phyloP scores from a whole-genome alignment of 2,797 vertebrate species.

The Dryobates pubescens region DNA sequence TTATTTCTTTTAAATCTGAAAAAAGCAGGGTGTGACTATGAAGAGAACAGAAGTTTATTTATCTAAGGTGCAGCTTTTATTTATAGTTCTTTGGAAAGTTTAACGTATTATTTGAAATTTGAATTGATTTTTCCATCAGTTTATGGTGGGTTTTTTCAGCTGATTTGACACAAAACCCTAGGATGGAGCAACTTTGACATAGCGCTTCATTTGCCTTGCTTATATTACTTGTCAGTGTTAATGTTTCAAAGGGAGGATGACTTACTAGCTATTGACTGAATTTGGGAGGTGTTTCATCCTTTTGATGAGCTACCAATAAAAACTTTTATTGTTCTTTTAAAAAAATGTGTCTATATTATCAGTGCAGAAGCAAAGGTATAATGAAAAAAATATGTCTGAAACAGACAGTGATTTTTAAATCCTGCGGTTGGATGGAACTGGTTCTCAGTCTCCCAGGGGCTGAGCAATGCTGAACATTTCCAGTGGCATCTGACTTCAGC shows the following conservation, averaged over 20 bases:
- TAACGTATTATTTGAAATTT: background rate
- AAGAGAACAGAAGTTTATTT: background rate
- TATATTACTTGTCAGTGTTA: background rate
- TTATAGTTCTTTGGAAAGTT: background rate
- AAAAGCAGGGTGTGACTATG: background rate
- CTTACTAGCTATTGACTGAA: background rate
- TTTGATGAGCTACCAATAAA: slow-evolving; percentile 20
- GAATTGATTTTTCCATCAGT: slow-evolving; percentile 10
- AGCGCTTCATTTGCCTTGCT: slow-evolving; percentile 3
- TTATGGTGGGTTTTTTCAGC: background rate
- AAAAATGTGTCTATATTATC: background rate
- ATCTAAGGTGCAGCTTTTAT: background rate
- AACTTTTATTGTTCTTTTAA: background rate
- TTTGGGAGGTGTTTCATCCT: slow-evolving; percentile 3
- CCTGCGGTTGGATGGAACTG: background rate
- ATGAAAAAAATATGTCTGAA: background rate
- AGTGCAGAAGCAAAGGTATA: background rate
- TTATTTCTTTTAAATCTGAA: background rate
- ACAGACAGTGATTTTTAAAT: background rate
- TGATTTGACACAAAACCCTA: background rate
- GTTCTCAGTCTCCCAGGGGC: background rate
- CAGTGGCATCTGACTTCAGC: slow-evolving; percentile 29
- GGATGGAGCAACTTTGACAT: background rate
- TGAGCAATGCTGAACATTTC: background rate
- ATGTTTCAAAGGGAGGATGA: slow-evolving; percentile 12